These are phyloP conservation scores for Tinea pellionella DNA, from an alignment of 2,888 invertebrate species.

Conservation along the genomic window DNA sequence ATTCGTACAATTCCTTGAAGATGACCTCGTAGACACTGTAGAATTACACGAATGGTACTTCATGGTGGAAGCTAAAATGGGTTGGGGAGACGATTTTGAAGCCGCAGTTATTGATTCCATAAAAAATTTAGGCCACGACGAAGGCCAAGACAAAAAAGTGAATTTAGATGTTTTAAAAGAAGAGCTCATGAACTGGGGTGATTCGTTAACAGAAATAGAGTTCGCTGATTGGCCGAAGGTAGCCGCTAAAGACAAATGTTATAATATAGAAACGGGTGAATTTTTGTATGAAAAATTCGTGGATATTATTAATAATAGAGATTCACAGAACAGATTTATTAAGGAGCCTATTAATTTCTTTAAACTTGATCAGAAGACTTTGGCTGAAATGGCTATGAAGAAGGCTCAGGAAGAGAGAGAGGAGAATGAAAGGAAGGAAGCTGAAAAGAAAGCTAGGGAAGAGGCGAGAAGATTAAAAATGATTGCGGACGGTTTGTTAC, in stretches of 20 bases:
- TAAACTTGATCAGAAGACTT: constrained; percentile 55
- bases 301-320: constrained; percentile 53
- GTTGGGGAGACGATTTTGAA: constrained; percentile 54
- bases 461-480: constrained; percentile 46
- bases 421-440: constrained; percentile 43
- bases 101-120: constrained; percentile 42
- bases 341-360: constrained; percentile 57
- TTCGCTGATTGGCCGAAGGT: constrained; percentile 45
- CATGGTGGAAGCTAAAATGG: constrained; percentile 59
- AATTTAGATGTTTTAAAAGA: constrained; percentile 39
- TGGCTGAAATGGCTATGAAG: constrained; percentile 50
- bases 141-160: constrained; percentile 39
- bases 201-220: constrained; percentile 45
- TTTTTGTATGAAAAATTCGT: constrained; percentile 48
- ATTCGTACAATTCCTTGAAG: constrained; percentile 43
- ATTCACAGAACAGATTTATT: constrained; percentile 30
- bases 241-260: constrained; percentile 45
- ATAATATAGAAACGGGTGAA: constrained; percentile 33
- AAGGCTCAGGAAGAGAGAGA: constrained; percentile 46
- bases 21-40: constrained; percentile 50
- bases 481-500: constrained; percentile 47
- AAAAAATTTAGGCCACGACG: constrained; percentile 46
- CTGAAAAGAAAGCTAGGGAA: constrained; percentile 39
- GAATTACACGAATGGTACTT: constrained; percentile 49
- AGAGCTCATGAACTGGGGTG: constrained; percentile 51